These are phyloP conservation scores for Lepidothrix coronata DNA, from an alignment of 2,113 vertebrate genomes.

Conservation along the genomic window DNA sequence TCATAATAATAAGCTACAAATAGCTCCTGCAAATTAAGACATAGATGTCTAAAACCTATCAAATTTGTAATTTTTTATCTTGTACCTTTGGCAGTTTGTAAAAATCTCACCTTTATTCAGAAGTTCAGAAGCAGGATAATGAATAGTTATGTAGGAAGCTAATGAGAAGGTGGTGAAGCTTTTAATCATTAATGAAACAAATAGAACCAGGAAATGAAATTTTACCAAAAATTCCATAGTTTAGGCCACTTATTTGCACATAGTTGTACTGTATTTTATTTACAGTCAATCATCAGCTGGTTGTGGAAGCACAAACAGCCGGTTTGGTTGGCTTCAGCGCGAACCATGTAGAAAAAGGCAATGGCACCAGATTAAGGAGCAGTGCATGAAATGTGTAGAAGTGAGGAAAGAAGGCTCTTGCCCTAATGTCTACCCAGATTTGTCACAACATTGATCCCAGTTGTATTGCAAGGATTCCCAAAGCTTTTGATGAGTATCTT, in stretches of 20 bases:
- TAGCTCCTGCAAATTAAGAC: not conserved
- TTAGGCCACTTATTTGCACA: not conserved
- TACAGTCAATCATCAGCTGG: not conserved
- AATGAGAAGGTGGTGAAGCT: not conserved
- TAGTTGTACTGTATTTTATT: not conserved
- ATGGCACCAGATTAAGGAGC: not conserved
- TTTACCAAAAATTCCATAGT: not conserved
- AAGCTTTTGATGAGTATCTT: not conserved
- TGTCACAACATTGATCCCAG: not conserved
- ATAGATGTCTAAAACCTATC: not conserved
- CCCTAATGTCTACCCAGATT: not conserved
- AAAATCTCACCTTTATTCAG: not conserved
- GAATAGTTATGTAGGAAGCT: not conserved
- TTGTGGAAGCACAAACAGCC: not conserved
- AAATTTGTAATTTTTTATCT: not conserved
- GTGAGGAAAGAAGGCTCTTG: not conserved
- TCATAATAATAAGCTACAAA: not conserved
- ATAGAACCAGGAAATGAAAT: not conserved
- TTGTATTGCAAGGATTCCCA: not conserved
- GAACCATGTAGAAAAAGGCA: not conserved
- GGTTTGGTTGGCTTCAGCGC: not conserved
- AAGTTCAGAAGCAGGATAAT: not conserved
- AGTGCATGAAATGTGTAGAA: not conserved
- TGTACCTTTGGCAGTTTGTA: not conserved
- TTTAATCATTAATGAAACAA: not conserved